Base-by-base conservation (phyloP, 2,113 vertebrate genomes). In the Bujurquina vittata region DNA sequence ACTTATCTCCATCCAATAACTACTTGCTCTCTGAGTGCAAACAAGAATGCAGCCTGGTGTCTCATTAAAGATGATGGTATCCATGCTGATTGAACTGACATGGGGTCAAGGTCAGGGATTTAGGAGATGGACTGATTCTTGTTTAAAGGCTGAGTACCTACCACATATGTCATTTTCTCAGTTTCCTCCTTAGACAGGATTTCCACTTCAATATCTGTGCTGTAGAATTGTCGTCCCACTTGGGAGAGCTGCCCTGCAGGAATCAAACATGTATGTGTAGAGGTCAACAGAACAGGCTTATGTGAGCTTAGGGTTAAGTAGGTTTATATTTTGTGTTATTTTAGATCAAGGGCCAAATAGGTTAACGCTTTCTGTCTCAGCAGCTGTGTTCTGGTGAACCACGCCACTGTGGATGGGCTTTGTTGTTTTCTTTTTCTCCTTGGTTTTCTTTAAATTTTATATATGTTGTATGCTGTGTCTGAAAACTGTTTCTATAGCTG, bases 151-250 rank as follows among this genome's bases (percentile, higher is more conserved):
- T 63, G 7, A 31, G 26, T 40, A 92, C 93, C 4, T 87, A 95
- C 94, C 92, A 95, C 95, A 80, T 95, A 95, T 10, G 95, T 95
- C 94, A 96, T 96, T 73, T 96, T 95, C 80, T 95, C 94, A 0
- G 94, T 96, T 75, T 96, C 95, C 88, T 96, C 95, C 86, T 96
- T 95, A 9, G 94, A 96, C 31, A 96, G 90, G 82, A 96, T 96
- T 72, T 96, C 95, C 81, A 96, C 95, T 75, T 96, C 95, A 15
- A 95, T 96, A 43, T 96, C 95, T 40, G 95, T 95, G 91, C 95
- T 95, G 90, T 95, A 96, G 89, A 96, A 96, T 84, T 96, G 95
- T 2, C 93, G 84, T n/a, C 94, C 95, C 80, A 96, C 95, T 82
- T 96, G 94, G 80, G 95, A 95, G 23, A 96, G 94, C 88, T 94